Percentiles rank a stretch among this genome's conserved stretches.
Conservation (phyloP, 2,113 vertebrate genomes). For the Ailurus styani region DNA sequence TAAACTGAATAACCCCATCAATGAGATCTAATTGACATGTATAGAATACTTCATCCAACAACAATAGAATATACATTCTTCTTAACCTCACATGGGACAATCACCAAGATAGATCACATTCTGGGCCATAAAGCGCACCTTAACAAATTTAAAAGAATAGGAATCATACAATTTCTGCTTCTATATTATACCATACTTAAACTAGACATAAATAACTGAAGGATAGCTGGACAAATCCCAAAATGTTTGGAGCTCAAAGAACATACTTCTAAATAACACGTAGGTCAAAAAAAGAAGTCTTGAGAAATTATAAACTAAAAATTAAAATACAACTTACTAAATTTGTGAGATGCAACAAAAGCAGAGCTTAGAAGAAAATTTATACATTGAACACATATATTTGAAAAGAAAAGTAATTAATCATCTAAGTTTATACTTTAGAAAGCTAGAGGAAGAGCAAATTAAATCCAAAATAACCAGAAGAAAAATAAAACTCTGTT, state of each 20-base stretch:
- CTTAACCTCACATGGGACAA: not conserved
- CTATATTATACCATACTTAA: not conserved
- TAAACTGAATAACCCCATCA: not conserved
- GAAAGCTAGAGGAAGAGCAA: not conserved
- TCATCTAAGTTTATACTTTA: not conserved
- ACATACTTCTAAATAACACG: not conserved
- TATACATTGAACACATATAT: not conserved
- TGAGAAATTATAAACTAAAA: constrained; percentile 18
- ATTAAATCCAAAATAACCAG: not conserved
- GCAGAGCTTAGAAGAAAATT: not conserved
- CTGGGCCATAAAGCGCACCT: not conserved
- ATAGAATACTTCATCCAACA: not conserved
- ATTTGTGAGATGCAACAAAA: not conserved
- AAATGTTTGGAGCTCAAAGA: not conserved
- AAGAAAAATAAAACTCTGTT: not conserved
- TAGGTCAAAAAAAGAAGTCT: not conserved
- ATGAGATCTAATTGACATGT: not conserved
- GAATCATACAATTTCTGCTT: not conserved
- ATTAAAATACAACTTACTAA: not conserved
- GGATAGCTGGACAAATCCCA: not conserved
- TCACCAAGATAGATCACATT: not conserved
- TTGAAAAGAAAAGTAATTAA: not conserved
- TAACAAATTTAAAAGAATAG: not conserved
- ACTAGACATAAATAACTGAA: not conserved
- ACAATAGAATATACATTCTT: not conserved